Percentiles rank a stretch among this genome's conserved stretches.
Evolutionary conservation across 2,888 invertebrate species (phyloP).

Genomic region (Entomobrya proxima): DNA sequence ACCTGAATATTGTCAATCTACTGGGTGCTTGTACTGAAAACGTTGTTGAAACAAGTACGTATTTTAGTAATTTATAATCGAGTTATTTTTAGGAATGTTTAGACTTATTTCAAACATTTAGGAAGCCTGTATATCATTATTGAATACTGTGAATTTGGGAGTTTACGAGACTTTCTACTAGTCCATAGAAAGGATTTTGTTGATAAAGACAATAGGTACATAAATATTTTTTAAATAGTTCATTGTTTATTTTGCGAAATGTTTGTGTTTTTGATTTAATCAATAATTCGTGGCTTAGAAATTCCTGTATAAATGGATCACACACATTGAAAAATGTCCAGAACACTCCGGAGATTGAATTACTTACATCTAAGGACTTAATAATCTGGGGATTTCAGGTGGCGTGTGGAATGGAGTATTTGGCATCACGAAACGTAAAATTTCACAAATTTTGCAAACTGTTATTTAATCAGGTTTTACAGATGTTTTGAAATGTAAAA

Average conservation of each 20-base stretch:
- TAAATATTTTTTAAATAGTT: no score
- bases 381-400: neutral
- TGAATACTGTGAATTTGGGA: neutral
- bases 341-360: neutral
- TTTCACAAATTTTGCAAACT: neutral
- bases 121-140: neutral
- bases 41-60: neutral
- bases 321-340: neutral
- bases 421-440: neutral
- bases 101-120: neutral
- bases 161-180: neutral
- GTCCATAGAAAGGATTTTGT: neutral
- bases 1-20: conserved; percentile 8
- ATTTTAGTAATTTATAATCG: neutral
- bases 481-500: neutral
- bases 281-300: neutral
- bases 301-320: neutral
- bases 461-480: neutral
- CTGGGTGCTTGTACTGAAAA: neutral
- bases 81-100: neutral
- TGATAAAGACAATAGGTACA: neutral
- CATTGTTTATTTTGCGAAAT: neutral
- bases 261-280: neutral
- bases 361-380: neutral
- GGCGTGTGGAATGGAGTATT: neutral